Evolutionary conservation across 2,113 vertebrate species (phyloP), one percentile per base, ranked within the genome.

Genomic region (Atractosteus spatula): DNA sequence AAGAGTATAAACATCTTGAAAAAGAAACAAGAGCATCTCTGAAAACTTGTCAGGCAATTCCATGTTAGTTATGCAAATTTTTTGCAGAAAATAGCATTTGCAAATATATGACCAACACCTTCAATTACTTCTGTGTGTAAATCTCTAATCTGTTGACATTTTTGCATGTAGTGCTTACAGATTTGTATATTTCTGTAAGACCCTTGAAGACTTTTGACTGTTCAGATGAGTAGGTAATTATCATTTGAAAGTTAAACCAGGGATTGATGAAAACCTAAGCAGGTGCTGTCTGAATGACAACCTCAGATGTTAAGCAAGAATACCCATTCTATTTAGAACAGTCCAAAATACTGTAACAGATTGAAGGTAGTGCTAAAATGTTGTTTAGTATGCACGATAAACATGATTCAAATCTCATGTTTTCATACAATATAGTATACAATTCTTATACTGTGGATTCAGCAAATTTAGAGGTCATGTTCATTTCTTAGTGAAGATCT

Each of bases 221-320:
- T 90, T 91, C 88, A 87, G 80, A 83, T 86, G 89, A 89, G 91
- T 87, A 87, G 91, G 92, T 89, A 80, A 80, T 86, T 88, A 91
- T 81, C 80, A 81, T 74, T 73, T 72, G 76, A 81, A 61, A 72
- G 79, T 76, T 82, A 80, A 81, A 72, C 41, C 45, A 80, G 71
- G 78, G 74, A 67, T 68, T 76, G 74, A 71, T 78, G 80, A 69
- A 77, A 79, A 79, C 84, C 80, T 79, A 73, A 51, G 69, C 88
- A 87, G 81, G 88, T 54, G 62, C 89, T 88, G 89, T 71, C 89
- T 88, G 90, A 93, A 93, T 91, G 87, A 76, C 83, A 88, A 92
- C 91, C 91, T 92, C 90, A 85, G 86, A 29, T 29, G 29, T 29
- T 29, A 29, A 29, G 29, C 83, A 87, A 86, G 78, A 29, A 66